phyloP scores from a whole-genome alignment of 1,140 invertebrate species.

The Medauroidea extradentata region DNA sequence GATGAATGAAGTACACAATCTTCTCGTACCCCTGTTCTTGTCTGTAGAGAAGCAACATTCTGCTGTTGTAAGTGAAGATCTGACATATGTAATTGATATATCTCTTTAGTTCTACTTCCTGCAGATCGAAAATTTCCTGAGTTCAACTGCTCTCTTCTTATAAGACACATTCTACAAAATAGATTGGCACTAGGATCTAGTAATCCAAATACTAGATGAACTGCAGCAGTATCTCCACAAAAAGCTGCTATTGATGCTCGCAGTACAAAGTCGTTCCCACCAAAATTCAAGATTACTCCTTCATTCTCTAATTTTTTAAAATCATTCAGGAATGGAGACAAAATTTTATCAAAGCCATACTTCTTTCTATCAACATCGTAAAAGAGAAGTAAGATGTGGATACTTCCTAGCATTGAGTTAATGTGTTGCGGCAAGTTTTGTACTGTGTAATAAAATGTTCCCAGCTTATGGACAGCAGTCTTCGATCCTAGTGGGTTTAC shows the following conservation, averaged over 20 bases:
- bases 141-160: too few species aligned
- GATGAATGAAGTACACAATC: too few species aligned
- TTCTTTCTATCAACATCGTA: constrained; percentile 11
- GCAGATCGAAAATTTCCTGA: too few species aligned
- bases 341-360: constrained; percentile 2
- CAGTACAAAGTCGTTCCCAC: constrained; percentile 14
- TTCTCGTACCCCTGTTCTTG: too few species aligned
- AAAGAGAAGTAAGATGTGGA: constrained; percentile 13
- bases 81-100: too few species aligned
- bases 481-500: constrained; percentile 21
- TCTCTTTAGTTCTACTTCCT: too few species aligned
- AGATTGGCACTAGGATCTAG: constrained; percentile 21
- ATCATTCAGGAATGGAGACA: constrained; percentile 5
- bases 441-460: constrained; percentile 16
- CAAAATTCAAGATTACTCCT: constrained; percentile 3
- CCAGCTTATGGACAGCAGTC: constrained; percentile 18
- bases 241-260: constrained; percentile 20
- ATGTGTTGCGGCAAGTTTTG: constrained; percentile 14
- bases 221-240: constrained; percentile 26
- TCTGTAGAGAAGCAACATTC: too few species aligned
- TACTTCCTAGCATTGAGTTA: constrained; percentile 10
- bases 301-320: background rate
- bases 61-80: too few species aligned
- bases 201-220: constrained; percentile 23
- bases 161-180: constrained; percentile 18